Percentiles rank a stretch among this genome's conserved stretches.
phyloP scores from a whole-genome alignment of 2,113 vertebrate genomes.

The Grammomys dolichurus region DNA sequence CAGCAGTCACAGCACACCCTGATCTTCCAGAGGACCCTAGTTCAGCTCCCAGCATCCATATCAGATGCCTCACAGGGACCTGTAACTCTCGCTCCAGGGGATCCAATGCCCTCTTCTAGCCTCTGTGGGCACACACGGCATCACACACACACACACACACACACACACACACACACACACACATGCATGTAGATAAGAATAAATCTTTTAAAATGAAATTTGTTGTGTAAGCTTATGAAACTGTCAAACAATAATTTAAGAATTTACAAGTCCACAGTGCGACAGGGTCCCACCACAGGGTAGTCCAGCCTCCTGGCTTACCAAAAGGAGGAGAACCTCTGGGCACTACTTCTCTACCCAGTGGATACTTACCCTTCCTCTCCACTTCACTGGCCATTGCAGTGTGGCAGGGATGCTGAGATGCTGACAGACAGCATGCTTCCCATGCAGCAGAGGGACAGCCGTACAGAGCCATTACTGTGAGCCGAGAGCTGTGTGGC shows the following conservation, averaged over 20 bases:
- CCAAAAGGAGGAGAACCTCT: not conserved
- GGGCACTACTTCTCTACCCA: not conserved
- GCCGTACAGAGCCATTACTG: not conserved
- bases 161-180: no score
- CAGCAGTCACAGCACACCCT: no score
- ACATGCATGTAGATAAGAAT: no score
- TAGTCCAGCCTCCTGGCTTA: not conserved
- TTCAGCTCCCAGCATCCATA: no score
- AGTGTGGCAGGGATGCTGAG: not conserved
- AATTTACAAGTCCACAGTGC: not conserved
- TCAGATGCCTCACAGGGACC: no score
- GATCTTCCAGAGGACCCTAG: no score
- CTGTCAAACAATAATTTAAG: not conserved
- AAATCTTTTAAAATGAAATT: not conserved
- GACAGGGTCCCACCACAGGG: not conserved
- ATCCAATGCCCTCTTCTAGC: no score
- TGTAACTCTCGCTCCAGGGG: no score
- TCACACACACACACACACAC: no score
- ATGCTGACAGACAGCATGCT: not conserved
- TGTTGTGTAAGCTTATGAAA: not conserved
- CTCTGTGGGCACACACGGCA: no score
- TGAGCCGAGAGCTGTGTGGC: not conserved
- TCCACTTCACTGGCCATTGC: not conserved
- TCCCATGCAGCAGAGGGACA: not conserved
- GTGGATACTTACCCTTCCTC: not conserved